phyloP scores from a whole-genome alignment of 1,140 invertebrate genomes.

The Drosophila nigromelanica region DNA sequence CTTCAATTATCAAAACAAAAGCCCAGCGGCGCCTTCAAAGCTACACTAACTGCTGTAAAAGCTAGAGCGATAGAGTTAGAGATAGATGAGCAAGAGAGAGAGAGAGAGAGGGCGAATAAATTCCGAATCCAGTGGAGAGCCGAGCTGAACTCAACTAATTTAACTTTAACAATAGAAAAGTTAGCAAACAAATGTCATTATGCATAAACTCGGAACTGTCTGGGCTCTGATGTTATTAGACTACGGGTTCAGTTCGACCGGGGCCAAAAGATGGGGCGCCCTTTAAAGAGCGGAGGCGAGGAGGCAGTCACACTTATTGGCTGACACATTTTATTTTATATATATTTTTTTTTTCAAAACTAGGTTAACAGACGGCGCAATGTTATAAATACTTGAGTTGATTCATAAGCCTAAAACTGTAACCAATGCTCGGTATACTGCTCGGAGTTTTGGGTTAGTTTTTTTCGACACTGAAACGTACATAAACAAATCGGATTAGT shows the following conservation, averaged over 20 bases:
- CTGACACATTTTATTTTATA: conserved; percentile 53
- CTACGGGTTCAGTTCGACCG: conserved; percentile 28
- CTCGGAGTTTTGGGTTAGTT: conserved; percentile 25
- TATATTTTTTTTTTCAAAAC: conserved; percentile 31
- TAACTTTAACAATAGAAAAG: conserved; percentile 76
- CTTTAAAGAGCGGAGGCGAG: conserved; percentile 1
- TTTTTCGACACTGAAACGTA: conserved; percentile 48
- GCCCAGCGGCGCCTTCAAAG: conserved; percentile 34
- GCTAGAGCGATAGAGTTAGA: conserved; percentile 33
- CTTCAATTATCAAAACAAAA: conserved; percentile 51
- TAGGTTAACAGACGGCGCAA: conserved; percentile 61
- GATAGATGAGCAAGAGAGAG: conserved; percentile 5
- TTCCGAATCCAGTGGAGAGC: conserved; percentile 30
- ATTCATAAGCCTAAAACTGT: conserved; percentile 77
- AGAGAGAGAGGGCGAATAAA: conserved; percentile 29
- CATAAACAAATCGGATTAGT: conserved; percentile 78
- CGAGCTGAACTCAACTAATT: conserved; percentile 70
- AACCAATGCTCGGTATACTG: conserved; percentile 49
- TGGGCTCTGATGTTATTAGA: conserved; percentile 17
- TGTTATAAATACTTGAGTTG: conserved; percentile 48
- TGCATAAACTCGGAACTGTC: conserved; percentile 37
- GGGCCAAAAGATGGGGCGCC: conserved; percentile 34
- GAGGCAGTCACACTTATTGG: conserved; percentile 12
- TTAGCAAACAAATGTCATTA: conserved; percentile 77
- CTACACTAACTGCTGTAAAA: conserved; percentile 4